Percentiles rank a stretch among this genome's conserved stretches.
These are phyloP conservation scores for Trileptium ribeirensis DNA, from an alignment of 2,888 invertebrate genomes.

Conservation along the genomic window DNA sequence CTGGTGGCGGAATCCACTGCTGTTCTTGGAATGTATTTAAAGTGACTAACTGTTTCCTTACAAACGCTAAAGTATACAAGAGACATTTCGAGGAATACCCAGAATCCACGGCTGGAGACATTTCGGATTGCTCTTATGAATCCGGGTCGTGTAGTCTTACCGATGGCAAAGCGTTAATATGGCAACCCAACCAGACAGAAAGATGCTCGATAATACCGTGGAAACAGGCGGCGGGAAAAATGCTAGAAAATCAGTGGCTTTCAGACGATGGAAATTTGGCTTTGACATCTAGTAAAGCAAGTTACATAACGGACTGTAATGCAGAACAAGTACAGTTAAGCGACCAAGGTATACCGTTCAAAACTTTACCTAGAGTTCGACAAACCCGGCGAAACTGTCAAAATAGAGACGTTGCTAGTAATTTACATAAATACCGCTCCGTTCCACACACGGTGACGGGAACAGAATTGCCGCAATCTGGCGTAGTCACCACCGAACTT, in stretches of 20 bases:
- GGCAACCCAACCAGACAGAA: background rate
- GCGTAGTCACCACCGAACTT: background rate
- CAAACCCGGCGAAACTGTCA: too few species aligned
- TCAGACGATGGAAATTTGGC: background rate
- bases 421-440: too few species aligned
- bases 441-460: too few species aligned
- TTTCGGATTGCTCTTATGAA: background rate
- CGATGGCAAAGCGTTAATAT: background rate
- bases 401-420: too few species aligned
- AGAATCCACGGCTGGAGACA: background rate
- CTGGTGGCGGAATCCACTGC: constrained; percentile 7
- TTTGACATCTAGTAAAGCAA: background rate
- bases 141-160: background rate
- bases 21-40: constrained; percentile 5
- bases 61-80: background rate
- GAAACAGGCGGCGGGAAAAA: background rate
- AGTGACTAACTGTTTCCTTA: constrained; percentile 1
- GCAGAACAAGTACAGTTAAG: background rate
- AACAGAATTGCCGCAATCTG: too few species aligned
- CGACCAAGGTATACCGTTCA: constrained; percentile 11
- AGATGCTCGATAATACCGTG: background rate
- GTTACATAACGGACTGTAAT: background rate
- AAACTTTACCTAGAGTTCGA: background rate
- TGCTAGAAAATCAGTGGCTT: background rate
- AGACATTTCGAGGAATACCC: background rate